These are phyloP conservation scores for Enteromius afrohamiltoni DNA, from an alignment of 2,797 vertebrate species.

Conservation along the genomic window DNA sequence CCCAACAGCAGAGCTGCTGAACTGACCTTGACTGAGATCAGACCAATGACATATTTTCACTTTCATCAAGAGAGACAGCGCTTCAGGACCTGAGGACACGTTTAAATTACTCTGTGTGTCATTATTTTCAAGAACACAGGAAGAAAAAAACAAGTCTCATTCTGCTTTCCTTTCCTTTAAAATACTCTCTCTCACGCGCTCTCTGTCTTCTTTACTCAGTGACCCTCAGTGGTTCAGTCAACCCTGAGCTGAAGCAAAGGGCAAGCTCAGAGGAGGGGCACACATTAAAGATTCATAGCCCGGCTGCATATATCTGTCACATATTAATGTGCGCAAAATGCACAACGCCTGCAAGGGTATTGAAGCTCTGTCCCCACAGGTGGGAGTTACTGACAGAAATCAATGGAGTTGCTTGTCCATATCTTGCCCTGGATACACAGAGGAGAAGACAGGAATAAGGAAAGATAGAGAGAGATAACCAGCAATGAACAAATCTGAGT, in stretches of 20 bases:
- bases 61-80: conserved; percentile 7
- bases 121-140: conserved; percentile 37
- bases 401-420: conserved; percentile 59
- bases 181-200: not conserved
- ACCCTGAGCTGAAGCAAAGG: conserved; percentile 48
- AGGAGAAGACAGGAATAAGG: conserved; percentile 19
- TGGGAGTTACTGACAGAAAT: conserved; percentile 62
- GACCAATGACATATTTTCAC: conserved; percentile 26
- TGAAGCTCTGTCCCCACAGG: conserved; percentile 53
- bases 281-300: conserved; percentile 64
- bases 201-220: conserved; percentile 26
- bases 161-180: conserved; percentile 15
- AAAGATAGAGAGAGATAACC: conserved; percentile 32
- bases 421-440: conserved; percentile 47
- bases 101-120: conserved; percentile 30
- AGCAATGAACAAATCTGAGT: conserved; percentile 9
- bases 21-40: conserved; percentile 19
- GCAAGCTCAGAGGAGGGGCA: conserved; percentile 38
- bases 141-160: conserved; percentile 8
- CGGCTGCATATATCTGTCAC: conserved; percentile 60
- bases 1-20: conserved; percentile 7
- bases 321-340: conserved; percentile 64
- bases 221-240: conserved; percentile 48
- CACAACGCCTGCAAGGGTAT: conserved; percentile 53
- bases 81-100: conserved; percentile 19